A percentile compares a stretch with the other conserved stretches of the same genome.
Evolutionary conservation across 1,140 invertebrate species (phyloP).

Genomic region (Camponotus pennsylvanicus): DNA sequence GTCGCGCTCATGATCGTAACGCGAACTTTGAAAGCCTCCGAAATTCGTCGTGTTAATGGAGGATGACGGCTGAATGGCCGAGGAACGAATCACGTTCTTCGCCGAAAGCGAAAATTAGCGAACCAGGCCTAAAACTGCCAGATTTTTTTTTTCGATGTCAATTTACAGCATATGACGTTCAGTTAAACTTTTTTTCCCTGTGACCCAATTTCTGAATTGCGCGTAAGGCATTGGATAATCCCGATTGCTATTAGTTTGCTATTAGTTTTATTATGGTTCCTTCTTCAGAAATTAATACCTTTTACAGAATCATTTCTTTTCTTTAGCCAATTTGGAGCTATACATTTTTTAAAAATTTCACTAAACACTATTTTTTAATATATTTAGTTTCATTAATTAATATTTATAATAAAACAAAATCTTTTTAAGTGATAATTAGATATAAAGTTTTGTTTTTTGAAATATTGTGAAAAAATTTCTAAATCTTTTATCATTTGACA

Average conservation of each 20-base stretch:
- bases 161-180: neutral
- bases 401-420: too few species aligned
- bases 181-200: conserved; percentile 5
- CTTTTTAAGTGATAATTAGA: too few species aligned
- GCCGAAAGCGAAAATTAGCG: conserved; percentile 29
- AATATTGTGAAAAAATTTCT: neutral
- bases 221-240: neutral
- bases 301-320: neutral
- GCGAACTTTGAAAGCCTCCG: conserved; percentile 22
- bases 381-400: neutral
- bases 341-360: neutral
- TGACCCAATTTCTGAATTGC: conserved; percentile 20
- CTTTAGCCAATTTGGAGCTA: neutral
- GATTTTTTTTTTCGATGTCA: neutral
- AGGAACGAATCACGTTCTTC: neutral
- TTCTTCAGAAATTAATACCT: neutral
- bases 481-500: neutral
- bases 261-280: neutral
- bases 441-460: neutral
- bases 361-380: neutral
- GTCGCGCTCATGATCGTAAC: conserved; percentile 18
- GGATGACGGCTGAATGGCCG: conserved; percentile 34
- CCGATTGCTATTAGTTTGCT: neutral
- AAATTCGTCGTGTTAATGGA: conserved; percentile 37
- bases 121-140: conserved; percentile 38